phyloP scores from a whole-genome alignment of 2,888 invertebrate species.

The Sinelater perroti region DNA sequence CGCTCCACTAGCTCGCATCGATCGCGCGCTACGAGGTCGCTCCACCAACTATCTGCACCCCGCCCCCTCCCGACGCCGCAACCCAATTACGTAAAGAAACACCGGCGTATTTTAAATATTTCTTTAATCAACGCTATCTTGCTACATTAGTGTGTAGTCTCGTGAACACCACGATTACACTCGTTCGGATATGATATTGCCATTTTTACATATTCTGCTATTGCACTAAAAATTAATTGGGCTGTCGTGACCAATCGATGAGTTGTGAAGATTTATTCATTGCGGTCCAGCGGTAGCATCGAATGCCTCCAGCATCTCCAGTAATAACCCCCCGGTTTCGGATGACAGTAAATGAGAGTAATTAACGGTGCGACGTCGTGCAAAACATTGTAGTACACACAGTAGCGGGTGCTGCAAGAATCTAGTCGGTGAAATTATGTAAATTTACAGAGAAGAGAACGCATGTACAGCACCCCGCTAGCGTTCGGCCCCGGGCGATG shows the following conservation, averaged over 20 bases:
- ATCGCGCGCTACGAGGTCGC: slow-evolving; percentile 14
- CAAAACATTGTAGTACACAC: slow-evolving; percentile 55
- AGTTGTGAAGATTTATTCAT: slow-evolving; percentile 46
- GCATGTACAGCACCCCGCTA: slow-evolving; percentile 45
- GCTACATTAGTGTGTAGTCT: slow-evolving; percentile 59
- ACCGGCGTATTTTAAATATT: slow-evolving; percentile 56
- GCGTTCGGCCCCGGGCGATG: slow-evolving; percentile 23
- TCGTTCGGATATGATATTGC: slow-evolving; percentile 61
- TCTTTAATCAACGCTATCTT: slow-evolving; percentile 62
- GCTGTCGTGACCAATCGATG: slow-evolving; percentile 49
- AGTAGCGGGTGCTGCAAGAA: slow-evolving; percentile 51
- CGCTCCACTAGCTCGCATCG: slow-evolving; percentile 23
- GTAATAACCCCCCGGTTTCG: slow-evolving; percentile 41
- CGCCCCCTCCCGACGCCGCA: not conserved
- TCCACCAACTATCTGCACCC: not conserved
- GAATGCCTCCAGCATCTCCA: slow-evolving; percentile 30
- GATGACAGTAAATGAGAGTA: slow-evolving; percentile 45
- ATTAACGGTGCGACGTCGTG: slow-evolving; percentile 56
- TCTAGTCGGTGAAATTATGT: slow-evolving; percentile 43
- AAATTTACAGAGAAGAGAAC: slow-evolving; percentile 43
- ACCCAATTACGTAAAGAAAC: slow-evolving; percentile 10
- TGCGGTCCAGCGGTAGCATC: slow-evolving; percentile 41
- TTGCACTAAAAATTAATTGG: slow-evolving; percentile 57
- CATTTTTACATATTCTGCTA: slow-evolving; percentile 61
- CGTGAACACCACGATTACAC: slow-evolving; percentile 58